Base-by-base conservation (phyloP, 2,888 invertebrate genomes). In the Bugulina stolonifera region DNA sequence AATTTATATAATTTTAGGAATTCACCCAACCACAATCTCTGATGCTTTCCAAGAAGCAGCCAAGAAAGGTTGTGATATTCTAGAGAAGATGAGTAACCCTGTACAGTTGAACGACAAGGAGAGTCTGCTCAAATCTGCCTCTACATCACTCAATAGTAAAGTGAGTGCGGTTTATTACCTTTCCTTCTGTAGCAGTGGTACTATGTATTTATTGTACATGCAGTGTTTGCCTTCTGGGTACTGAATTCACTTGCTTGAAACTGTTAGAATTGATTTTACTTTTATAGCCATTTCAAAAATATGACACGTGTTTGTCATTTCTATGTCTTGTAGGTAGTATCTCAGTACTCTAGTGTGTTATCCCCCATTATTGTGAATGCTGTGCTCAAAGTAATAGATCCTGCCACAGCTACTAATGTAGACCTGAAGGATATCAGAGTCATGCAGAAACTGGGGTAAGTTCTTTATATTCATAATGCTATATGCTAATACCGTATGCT, bases 351-450 rank as follows among this genome's bases (percentile, higher is more conserved):
- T 29, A 93, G 92, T 81, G 89, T 93, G 43, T 86, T 99, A 78
- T 96, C 97, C 52, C 98, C 98, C 0, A 90, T 99, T 82, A 98
- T 99, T 76, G 99, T 99, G 0, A 92, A 97, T 84, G 97, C 99
- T 69, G 96, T 99, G 64, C 88, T 95, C 75, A 91, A 91, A 85
- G 91, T 94, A 79, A 88, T 90, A 54, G 90, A 91, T 81, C 89
- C 90, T 5, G 89, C 89, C 3, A 88, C 89, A 64, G 83, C 81
- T 54, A 87, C 87, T 2, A 89, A 91, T 77, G 94, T 97, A 35
- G 95, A 99, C 86, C 88, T 99, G 54, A 79, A 87, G 81, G 95
- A 98, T 83, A 94, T 99, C 75, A 95, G 94, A 87, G 92, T 99
- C n/a, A 92, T 96, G 78, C 93, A 92, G 83, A 94, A 96, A 81